Evolutionary conservation across 2,797 vertebrate genomes (phyloP), one percentile per base, ranked within the genome.

Genomic region (Spea hammondii): DNA sequence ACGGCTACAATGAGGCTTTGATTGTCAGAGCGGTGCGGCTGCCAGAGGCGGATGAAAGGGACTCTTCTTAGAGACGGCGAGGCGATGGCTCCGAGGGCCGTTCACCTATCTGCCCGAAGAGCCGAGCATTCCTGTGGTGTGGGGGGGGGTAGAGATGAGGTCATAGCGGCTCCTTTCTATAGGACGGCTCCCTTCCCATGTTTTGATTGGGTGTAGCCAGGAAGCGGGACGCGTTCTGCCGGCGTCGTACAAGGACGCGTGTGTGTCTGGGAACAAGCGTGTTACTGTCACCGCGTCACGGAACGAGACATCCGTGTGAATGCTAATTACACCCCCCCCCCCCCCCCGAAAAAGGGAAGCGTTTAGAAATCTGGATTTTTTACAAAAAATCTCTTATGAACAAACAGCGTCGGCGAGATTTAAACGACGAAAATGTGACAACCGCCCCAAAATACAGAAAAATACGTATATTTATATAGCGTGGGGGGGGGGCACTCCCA

Each of bases 121-220:
- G 46, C 51, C 47, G 74, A 54, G 77, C 69, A 81, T 81, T 81
- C 79, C 79, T 81, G 79, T 64, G 79, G 79, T 69, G 4, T 77
- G 79, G 54, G 79, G 79, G 68, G 4, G 68, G 47, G 60, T 59
- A 59, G 51, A 47, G 78, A 75, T 50, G 70, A 49, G 68, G 53
- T 60, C 32, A 76, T 71, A 74, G 65, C 68, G 79, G 59, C 53
- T 69, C 69, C 74, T 72, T 76, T 81, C 65, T 81, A 69, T 57
- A 64, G 14, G 11, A 51, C 17, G 60, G 46, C 10, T 57, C 50
- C 50, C 44, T 74, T 69, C 64, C 69, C 32, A 46, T 77, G 47
- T 77, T 77, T 68, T 77, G 12, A 14, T 62, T 72, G 79, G 79
- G 74, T 62, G 79, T 53, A 72, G 74, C 53, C 57, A 65, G 68